Evolutionary conservation across 2,113 vertebrate genomes (phyloP), one percentile per base, ranked within the genome.

Genomic region (Diadophis punctatus): DNA sequence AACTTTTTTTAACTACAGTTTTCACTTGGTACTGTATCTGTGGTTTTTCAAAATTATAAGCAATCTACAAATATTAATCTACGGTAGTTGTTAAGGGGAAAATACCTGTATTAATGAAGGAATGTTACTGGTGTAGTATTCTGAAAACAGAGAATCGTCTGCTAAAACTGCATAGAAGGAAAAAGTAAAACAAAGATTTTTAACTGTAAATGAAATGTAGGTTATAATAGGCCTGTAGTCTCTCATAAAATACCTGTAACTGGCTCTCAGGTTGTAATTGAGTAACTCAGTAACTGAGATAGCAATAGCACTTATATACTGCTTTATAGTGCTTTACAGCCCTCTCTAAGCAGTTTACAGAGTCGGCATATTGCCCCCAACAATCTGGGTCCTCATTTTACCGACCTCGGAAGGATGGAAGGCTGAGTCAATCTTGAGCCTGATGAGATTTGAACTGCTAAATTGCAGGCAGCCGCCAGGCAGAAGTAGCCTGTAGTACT

Each of bases 31-130:
- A 39, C 5, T 93, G 86, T 53, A 2, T 39, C 74, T 43, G 6
- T 39, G 34, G 34, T 22, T 80, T 80, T 86, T 84, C 43, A 80
- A 88, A 60, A 91, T 23, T 30, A 63, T 55, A 84, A 8, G 1
- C 60, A 60, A 63, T 39, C 89, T 1, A 92, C 91, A 95, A 91
- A 23, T 1, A 0, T 0, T 34, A 1, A 80, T 91, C 84, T 84
- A 60, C 0, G 3, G 25, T 60, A 93, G 49, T 84, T 2, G 88
- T 93, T 92, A 91, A 2, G 0, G 90, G 91, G 12, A 60, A 85
- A 30, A 90, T 1, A 97, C 97, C 97, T 92, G 94, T n/a, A 97
- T 43, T 94, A 97, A 94, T 95, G 96, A 95, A 94, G 96, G 96
- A 51, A 95, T 52, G 12, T 91, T 94, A 90, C n/a, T 90, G 30